These are phyloP conservation scores for Drosophila peninsularis DNA, from an alignment of 2,888 invertebrate species.

Conservation along the genomic window DNA sequence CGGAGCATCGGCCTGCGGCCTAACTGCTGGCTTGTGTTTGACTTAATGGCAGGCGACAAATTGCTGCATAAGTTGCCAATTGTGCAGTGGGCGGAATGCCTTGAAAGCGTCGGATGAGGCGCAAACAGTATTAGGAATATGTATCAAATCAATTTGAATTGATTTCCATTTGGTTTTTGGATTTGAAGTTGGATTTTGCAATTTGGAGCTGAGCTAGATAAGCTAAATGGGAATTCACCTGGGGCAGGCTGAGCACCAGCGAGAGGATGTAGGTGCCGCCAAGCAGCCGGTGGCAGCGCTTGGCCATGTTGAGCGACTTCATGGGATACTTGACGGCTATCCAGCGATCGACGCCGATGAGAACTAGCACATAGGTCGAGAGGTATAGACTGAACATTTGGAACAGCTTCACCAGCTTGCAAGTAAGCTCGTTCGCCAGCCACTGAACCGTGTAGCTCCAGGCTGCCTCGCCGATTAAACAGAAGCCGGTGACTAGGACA, in stretches of 20 bases:
- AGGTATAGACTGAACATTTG: constrained; percentile 93
- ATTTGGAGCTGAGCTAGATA: constrained; percentile 2
- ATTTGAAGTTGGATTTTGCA: constrained; percentile 1
- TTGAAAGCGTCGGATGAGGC: constrained; percentile 9
- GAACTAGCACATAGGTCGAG: constrained; percentile 92
- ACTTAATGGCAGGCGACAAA: constrained; percentile 61
- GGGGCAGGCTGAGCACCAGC: constrained; percentile 90
- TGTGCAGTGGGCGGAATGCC: constrained; percentile 16
- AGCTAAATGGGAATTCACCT: constrained; percentile 87
- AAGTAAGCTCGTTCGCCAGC: constrained; percentile 91
- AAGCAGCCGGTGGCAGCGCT: constrained; percentile 89
- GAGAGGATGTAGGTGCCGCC: constrained; percentile 90
- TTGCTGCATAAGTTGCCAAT: constrained; percentile 43
- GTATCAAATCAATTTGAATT: constrained; percentile 40
- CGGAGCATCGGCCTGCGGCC: constrained; percentile 9
- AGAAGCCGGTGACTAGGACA: constrained; percentile 92
- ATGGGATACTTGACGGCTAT: constrained; percentile 92
- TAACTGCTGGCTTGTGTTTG: constrained; percentile 21
- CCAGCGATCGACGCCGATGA: constrained; percentile 93
- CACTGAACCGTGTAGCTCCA: constrained; percentile 93
- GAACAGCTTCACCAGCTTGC: constrained; percentile 92
- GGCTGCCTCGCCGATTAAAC: constrained; percentile 91
- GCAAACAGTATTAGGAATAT: constrained; percentile 14
- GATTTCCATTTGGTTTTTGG: constrained; percentile 36
- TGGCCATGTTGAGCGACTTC: constrained; percentile 88